A percentile compares a stretch with the other conserved stretches of the same genome.
These are phyloP conservation scores for Catonia carolina DNA, from an alignment of 2,888 invertebrate species.

Conservation along the genomic window DNA sequence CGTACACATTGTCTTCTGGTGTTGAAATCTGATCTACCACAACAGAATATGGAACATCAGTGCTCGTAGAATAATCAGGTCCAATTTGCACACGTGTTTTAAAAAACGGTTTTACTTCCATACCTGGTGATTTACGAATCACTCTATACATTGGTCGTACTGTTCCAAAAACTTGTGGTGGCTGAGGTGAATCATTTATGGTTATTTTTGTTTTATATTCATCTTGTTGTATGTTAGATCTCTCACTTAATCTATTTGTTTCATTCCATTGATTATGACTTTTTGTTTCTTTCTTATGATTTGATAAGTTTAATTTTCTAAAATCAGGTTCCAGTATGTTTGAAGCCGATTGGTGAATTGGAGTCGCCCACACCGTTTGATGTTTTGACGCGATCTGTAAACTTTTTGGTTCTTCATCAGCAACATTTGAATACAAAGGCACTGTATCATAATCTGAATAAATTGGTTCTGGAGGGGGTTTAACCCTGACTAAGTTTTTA, in stretches of 20 bases:
- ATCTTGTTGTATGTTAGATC: not conserved
- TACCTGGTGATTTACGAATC: conserved; percentile 24
- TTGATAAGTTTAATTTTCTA: too few species aligned
- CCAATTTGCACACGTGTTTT: conserved; percentile 29
- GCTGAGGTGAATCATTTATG: conserved; percentile 9
- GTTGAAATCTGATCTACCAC: conserved; percentile 37
- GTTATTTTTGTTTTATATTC: conserved; percentile 20
- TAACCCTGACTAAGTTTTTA: not conserved
- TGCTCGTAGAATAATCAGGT: conserved; percentile 22
- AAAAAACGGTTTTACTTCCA: conserved; percentile 27
- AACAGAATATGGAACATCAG: conserved; percentile 42
- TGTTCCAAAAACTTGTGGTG: conserved; percentile 14
- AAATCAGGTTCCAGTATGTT: too few species aligned
- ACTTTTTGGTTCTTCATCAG: conserved; percentile 15
- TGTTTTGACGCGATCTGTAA: conserved; percentile 17
- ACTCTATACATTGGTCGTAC: conserved; percentile 25
- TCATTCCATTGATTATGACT: not conserved
- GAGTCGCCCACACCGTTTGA: conserved; percentile 20
- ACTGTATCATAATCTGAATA: conserved; percentile 14
- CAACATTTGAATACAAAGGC: conserved; percentile 22
- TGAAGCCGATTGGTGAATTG: not conserved
- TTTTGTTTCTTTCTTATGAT: not conserved
- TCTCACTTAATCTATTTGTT: not conserved
- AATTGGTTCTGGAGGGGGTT: conserved; percentile 2
- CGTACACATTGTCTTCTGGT: conserved; percentile 39